phyloP scores from a whole-genome alignment of 2,888 invertebrate genomes.

The Bruchidius siliquastri region DNA sequence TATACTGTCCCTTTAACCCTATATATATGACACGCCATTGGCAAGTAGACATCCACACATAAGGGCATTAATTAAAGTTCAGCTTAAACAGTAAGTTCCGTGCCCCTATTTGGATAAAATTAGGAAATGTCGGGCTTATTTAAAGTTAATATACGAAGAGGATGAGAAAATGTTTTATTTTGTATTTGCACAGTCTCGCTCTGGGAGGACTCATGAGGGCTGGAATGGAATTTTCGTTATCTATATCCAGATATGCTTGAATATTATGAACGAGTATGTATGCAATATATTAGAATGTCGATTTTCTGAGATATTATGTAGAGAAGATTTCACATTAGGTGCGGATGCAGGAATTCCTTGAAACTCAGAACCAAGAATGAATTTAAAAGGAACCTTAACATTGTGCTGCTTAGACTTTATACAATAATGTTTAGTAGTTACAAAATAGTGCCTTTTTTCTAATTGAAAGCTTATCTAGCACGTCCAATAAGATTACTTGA shows the following conservation, averaged over 20 bases:
- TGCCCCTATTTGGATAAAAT: background rate
- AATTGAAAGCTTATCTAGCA: too few species aligned
- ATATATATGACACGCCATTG: background rate
- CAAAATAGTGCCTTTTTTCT: too few species aligned
- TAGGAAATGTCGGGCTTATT: background rate
- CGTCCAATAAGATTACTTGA: too few species aligned
- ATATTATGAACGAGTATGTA: background rate
- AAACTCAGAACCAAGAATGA: too few species aligned
- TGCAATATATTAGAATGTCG: too few species aligned
- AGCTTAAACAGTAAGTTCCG: background rate
- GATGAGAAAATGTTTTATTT: background rate
- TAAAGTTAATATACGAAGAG: background rate
- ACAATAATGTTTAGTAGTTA: too few species aligned
- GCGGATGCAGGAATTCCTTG: too few species aligned
- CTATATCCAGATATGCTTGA: background rate
- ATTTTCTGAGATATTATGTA: too few species aligned
- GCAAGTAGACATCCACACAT: background rate
- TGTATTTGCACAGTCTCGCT: background rate
- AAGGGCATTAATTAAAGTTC: background rate
- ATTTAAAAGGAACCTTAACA: too few species aligned
- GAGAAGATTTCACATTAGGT: too few species aligned
- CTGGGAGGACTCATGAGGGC: background rate
- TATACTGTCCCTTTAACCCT: too few species aligned
- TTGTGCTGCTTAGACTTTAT: too few species aligned
- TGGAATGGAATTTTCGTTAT: background rate